Conservation (phyloP, 2,888 invertebrate genomes). For the Melangyna quadrimaculata region DNA sequence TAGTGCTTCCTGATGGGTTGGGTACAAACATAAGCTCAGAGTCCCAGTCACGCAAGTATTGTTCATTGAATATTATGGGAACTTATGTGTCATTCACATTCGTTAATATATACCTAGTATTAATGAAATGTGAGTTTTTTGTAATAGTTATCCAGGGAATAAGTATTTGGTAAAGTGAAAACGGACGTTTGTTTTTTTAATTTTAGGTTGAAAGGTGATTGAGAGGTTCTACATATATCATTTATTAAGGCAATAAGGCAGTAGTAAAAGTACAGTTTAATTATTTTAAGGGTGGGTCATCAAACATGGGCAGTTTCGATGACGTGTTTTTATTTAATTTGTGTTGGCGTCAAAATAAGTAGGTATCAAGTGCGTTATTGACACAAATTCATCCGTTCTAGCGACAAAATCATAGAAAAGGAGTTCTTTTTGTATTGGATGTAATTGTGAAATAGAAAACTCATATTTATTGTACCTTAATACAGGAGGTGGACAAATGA, state of each 20-base stretch:
- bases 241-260: background rate
- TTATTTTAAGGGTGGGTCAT: background rate
- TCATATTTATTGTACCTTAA: too few species aligned
- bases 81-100: constrained; percentile 51
- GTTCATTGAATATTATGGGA: constrained; percentile 31
- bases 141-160: background rate
- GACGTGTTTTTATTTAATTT: background rate
- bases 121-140: background rate
- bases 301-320: background rate
- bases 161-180: background rate
- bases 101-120: background rate
- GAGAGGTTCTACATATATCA: background rate
- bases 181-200: background rate
- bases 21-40: constrained; percentile 11
- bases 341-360: too few species aligned
- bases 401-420: too few species aligned
- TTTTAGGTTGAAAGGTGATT: background rate
- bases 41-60: constrained; percentile 54
- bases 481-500: too few species aligned
- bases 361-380: too few species aligned
- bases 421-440: too few species aligned
- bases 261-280: background rate
- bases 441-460: too few species aligned
- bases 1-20: background rate
- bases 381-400: too few species aligned